phyloP scores from a whole-genome alignment of 2,888 invertebrate species.

The Polyommatus icarus region DNA sequence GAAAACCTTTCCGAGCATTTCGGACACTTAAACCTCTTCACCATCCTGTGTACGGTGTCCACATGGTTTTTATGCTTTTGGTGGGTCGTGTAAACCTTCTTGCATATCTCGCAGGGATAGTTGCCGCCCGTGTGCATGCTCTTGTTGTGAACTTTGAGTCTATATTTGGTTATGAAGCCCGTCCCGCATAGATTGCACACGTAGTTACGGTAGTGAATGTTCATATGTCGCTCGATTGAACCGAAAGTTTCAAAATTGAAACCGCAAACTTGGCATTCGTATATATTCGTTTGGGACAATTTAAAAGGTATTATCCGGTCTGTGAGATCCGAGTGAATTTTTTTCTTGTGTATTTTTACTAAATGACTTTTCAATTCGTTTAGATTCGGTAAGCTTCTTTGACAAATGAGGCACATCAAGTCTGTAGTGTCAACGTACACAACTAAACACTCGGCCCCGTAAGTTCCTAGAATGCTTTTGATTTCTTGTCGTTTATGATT shows the following conservation, averaged over 20 bases:
- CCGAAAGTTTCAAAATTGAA: conserved; percentile 68
- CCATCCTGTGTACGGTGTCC: conserved; percentile 57
- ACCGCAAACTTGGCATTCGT: conserved; percentile 62
- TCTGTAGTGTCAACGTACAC: conserved; percentile 65
- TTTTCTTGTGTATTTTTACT: conserved; percentile 56
- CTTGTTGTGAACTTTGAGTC: conserved; percentile 63
- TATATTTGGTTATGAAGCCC: conserved; percentile 63
- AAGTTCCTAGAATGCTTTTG: conserved; percentile 51
- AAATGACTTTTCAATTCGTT: conserved; percentile 60
- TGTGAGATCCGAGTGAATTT: conserved; percentile 51
- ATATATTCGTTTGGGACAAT: conserved; percentile 49
- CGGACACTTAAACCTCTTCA: conserved; percentile 62
- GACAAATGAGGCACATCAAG: conserved; percentile 58
- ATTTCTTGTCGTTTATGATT: conserved; percentile 51
- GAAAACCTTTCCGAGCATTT: conserved; percentile 63
- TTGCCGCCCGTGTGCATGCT: conserved; percentile 57
- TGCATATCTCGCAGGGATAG: conserved; percentile 59
- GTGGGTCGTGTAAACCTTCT: conserved; percentile 55
- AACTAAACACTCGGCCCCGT: conserved; percentile 58
- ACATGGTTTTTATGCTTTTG: conserved; percentile 64
- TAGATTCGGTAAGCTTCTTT: conserved; percentile 47
- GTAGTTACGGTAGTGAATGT: conserved; percentile 65
- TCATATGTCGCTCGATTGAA: conserved; percentile 69
- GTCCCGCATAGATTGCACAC: conserved; percentile 66
- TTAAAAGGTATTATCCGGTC: conserved; percentile 67